These are phyloP conservation scores for Neodiprion virginianus DNA, from an alignment of 1,140 invertebrate species.

Conservation along the genomic window DNA sequence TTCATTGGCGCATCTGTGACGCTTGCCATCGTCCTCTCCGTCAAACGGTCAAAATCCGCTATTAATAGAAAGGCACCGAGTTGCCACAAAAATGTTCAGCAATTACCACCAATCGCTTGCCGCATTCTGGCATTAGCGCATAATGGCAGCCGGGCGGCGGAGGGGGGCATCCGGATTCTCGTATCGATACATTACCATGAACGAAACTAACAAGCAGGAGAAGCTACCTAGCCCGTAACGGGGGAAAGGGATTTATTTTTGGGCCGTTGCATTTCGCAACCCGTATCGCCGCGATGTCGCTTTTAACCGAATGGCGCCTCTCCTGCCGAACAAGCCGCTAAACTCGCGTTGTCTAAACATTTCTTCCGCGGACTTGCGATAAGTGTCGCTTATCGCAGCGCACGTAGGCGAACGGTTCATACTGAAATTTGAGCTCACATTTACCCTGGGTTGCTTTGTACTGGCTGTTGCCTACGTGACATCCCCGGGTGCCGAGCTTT, in stretches of 20 bases:
- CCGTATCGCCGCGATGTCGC: not conserved
- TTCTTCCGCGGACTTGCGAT: too few species aligned
- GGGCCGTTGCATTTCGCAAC: constrained; percentile 26
- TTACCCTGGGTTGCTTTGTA: too few species aligned
- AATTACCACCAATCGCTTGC: not conserved
- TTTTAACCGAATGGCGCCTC: too few species aligned
- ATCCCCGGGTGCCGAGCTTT: too few species aligned
- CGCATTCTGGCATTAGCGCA: not conserved
- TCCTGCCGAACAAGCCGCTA: too few species aligned
- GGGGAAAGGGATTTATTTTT: constrained; percentile 17
- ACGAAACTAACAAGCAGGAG: not conserved
- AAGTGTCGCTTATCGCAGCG: too few species aligned
- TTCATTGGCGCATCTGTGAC: constrained; percentile 9
- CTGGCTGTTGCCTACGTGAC: too few species aligned
- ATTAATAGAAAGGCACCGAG: constrained; percentile 8
- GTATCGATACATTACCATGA: too few species aligned
- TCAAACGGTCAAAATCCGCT: not conserved
- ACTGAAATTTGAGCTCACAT: too few species aligned
- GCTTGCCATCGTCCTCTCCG: not conserved
- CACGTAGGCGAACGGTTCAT: too few species aligned
- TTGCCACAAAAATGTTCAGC: not conserved
- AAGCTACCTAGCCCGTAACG: not conserved
- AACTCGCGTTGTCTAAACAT: too few species aligned
- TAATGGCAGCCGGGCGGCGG: not conserved
- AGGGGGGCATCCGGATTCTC: not conserved